phyloP scores from a whole-genome alignment of 2,888 invertebrate genomes.

The Hirtodrosophila trivittata region DNA sequence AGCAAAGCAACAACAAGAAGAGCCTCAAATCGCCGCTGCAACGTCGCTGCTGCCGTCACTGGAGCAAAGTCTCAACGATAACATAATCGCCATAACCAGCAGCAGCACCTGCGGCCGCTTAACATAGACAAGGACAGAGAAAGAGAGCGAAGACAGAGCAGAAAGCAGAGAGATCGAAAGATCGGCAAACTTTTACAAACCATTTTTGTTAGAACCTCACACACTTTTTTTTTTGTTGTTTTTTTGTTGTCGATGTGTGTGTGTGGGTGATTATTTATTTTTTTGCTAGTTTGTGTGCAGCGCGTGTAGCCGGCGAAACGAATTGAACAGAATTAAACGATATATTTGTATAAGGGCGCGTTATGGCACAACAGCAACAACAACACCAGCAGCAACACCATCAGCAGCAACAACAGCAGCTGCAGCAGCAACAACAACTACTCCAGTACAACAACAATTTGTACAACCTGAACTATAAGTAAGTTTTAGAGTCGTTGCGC shows the following conservation, averaged over 20 bases:
- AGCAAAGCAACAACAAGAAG: conserved; percentile 37
- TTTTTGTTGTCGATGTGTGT: conserved; percentile 27
- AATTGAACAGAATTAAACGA: conserved; percentile 37
- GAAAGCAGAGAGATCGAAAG: conserved; percentile 14
- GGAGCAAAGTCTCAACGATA: conserved; percentile 52
- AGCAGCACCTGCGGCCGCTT: too few species aligned
- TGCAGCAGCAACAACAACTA: conserved; percentile 53
- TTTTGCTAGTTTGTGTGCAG: conserved; percentile 28
- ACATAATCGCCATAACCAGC: conserved; percentile 27
- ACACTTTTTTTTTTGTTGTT: conserved; percentile 10
- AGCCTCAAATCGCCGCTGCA: conserved; percentile 46
- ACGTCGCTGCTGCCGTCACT: conserved; percentile 38
- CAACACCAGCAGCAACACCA: conserved; percentile 51
- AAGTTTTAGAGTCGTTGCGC: conserved; percentile 60
- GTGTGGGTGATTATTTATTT: conserved; percentile 1
- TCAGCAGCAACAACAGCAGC: conserved; percentile 40
- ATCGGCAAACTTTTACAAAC: conserved; percentile 25
- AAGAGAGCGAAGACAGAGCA: conserved; percentile 18
- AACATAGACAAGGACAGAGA: conserved; percentile 1
- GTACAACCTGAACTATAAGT: conserved; percentile 70
- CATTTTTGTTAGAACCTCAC: conserved; percentile 22
- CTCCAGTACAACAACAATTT: conserved; percentile 69
- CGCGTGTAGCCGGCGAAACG: conserved; percentile 40
- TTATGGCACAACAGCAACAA: conserved; percentile 71
- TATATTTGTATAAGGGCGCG: conserved; percentile 66